phyloP scores from a whole-genome alignment of 2,797 vertebrate species.

The Gallinago nigripennis region DNA sequence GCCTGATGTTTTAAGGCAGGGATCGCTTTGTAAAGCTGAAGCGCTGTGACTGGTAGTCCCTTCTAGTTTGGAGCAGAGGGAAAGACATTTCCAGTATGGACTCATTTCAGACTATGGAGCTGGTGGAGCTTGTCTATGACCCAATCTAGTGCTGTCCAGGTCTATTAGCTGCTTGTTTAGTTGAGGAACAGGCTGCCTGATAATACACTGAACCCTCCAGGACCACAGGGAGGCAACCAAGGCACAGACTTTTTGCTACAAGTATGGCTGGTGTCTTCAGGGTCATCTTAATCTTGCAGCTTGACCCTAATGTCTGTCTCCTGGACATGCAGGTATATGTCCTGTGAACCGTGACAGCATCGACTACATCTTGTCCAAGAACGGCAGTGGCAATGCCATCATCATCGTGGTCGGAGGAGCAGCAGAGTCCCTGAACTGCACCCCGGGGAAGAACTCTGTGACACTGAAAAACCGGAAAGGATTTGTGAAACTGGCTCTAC shows the following conservation, averaged over 20 bases:
- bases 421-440: slow-evolving; percentile 91
- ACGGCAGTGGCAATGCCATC: slow-evolving; percentile 91
- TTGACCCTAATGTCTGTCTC: not conserved
- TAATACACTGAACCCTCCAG: no score
- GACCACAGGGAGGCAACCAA: not conserved
- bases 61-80: not conserved
- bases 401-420: slow-evolving; percentile 94
- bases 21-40: not conserved
- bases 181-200: not conserved
- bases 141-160: not conserved
- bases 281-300: no score
- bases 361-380: slow-evolving; percentile 91
- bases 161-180: not conserved
- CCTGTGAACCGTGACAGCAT: slow-evolving; percentile 94
- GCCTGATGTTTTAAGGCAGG: not conserved
- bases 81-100: not conserved
- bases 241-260: not conserved
- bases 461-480: slow-evolving; percentile 91
- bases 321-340: slow-evolving; percentile 85
- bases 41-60: not conserved
- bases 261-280: not conserved
- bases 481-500: slow-evolving; percentile 90
- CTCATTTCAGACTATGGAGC: not conserved
- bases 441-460: slow-evolving; percentile 87
- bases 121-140: not conserved